Percentiles rank a stretch among this genome's conserved stretches.
These are phyloP conservation scores for Chroicocephalus ridibundus DNA, from an alignment of 2,113 vertebrate genomes.

Conservation along the genomic window DNA sequence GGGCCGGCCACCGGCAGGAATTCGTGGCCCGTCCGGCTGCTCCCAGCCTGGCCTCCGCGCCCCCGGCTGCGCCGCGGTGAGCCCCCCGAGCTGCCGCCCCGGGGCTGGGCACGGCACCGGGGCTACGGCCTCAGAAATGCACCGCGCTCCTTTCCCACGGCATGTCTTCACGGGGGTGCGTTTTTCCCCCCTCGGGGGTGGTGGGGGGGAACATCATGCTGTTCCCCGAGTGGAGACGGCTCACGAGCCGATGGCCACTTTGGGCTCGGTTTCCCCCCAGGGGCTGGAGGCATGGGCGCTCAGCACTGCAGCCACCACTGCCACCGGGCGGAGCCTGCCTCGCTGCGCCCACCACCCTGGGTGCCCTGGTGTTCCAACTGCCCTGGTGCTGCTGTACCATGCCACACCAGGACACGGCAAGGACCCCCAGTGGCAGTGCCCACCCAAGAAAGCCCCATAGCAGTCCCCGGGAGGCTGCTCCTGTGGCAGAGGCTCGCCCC, in stretches of 20 bases:
- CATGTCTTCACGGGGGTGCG: accelerated
- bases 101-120: not conserved
- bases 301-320: not conserved
- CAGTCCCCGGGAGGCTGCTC: not conserved
- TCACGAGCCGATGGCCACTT: accelerated
- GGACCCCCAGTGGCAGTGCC: not conserved
- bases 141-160: not conserved
- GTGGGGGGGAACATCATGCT: not conserved
- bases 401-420: not conserved
- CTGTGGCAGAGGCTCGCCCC: not conserved
- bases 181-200: not conserved
- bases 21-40: slow-evolving; percentile 25
- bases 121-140: not conserved
- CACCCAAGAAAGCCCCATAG: not conserved
- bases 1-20: slow-evolving; percentile 17
- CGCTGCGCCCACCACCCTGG: not conserved
- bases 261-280: not conserved
- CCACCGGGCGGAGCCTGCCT: not conserved
- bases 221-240: not conserved
- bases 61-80: not conserved
- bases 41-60: not conserved
- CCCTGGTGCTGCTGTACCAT: not conserved
- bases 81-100: not conserved
- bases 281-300: not conserved
- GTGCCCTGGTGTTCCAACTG: not conserved